A percentile compares a stretch with the other conserved stretches of the same genome.
These are phyloP conservation scores for Drosophila cyrtoloma DNA, from an alignment of 2,888 invertebrate species.

Conservation along the genomic window DNA sequence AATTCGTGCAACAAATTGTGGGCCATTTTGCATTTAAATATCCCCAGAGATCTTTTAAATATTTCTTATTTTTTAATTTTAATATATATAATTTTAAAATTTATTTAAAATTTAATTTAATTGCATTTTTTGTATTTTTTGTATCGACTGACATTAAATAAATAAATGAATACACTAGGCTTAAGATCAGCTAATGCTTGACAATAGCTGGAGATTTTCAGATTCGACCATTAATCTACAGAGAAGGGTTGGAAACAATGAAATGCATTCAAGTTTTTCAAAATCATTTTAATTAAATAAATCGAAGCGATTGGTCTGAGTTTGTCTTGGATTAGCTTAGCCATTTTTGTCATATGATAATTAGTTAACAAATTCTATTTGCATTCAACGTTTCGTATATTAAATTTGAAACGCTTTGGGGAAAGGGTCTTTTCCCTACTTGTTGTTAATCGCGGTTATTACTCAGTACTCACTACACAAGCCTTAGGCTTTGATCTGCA, in stretches of 20 bases:
- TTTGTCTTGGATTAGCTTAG: not conserved
- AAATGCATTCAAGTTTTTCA: not conserved
- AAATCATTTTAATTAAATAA: not conserved
- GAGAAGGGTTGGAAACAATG: not conserved
- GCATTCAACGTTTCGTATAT: not conserved
- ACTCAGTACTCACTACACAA: not conserved
- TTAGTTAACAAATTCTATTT: not conserved
- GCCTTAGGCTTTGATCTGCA: constrained; percentile 6
- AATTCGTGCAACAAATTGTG: too few species aligned
- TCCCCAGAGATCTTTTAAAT: too few species aligned
- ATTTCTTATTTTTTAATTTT: too few species aligned
- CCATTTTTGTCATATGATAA: not conserved
- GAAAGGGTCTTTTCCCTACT: not conserved
- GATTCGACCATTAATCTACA: not conserved
- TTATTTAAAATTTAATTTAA: too few species aligned
- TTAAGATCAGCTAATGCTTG: not conserved
- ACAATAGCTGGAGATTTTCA: not conserved
- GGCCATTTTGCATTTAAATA: too few species aligned
- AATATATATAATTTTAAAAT: too few species aligned
- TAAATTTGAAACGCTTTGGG: not conserved
- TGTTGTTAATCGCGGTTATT: not conserved
- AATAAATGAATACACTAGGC: not conserved
- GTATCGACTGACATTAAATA: too few species aligned
- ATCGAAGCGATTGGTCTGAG: too few species aligned
- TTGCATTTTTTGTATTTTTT: too few species aligned